Evolutionary conservation across 30 jellyfish, hydroid and myxozoan genomes (phyloP).

Genomic region (Turritopsis dohrnii): DNA sequence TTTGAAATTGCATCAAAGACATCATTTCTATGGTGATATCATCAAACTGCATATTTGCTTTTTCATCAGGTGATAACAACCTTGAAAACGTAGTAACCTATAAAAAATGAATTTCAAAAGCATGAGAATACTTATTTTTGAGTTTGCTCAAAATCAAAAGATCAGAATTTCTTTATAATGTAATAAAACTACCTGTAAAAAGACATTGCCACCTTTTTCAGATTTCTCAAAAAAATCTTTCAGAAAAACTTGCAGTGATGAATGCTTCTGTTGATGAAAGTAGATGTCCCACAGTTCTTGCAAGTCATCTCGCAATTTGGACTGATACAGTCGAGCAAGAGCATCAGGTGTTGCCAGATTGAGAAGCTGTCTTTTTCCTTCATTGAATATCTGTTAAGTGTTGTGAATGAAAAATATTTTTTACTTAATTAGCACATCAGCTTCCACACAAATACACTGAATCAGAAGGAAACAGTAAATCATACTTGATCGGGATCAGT

Average conservation of each 20-base stretch:
- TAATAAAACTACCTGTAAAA: slow-evolving; percentile 17
- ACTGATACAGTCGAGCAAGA: slow-evolving; percentile 28
- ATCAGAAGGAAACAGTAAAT: not conserved
- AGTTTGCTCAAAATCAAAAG: not conserved
- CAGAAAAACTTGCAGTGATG: slow-evolving; percentile 25
- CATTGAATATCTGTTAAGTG: slow-evolving; percentile 1
- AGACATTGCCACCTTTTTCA: not conserved
- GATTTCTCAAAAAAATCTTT: not conserved
- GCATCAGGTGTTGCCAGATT: slow-evolving; percentile 61
- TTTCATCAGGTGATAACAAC: slow-evolving; percentile 53
- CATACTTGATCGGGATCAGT: not conserved
- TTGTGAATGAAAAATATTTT: not conserved
- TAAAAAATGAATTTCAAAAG: not conserved
- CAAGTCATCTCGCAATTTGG: slow-evolving; percentile 25
- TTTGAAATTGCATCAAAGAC: slow-evolving; percentile 58
- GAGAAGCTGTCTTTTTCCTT: slow-evolving; percentile 30
- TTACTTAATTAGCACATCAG: not conserved
- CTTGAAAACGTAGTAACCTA: slow-evolving; percentile 74
- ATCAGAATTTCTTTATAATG: not conserved
- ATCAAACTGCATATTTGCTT: slow-evolving; percentile 19
- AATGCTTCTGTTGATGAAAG: slow-evolving; percentile 45
- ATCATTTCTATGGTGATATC: slow-evolving; percentile 33
- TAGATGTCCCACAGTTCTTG: slow-evolving; percentile 30
- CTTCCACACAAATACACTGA: not conserved
- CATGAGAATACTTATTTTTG: not conserved